These are phyloP conservation scores for Euwallacea fornicatus DNA, from an alignment of 1,140 invertebrate genomes.

Conservation along the genomic window DNA sequence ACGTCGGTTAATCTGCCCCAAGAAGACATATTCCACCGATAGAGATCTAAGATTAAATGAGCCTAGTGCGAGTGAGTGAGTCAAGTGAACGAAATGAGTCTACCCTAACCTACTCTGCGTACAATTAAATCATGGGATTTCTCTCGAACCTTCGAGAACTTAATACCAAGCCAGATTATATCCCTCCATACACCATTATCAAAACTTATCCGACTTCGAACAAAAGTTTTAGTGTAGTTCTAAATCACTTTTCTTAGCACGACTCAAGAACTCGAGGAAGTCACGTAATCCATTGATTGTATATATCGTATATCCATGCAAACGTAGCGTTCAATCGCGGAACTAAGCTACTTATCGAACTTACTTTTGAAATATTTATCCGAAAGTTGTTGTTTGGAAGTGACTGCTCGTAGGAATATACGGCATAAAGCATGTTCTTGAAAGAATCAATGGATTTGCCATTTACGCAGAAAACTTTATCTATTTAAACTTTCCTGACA, in stretches of 20 bases:
- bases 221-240: slow-evolving; percentile 25
- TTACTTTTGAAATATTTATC: slow-evolving; percentile 19
- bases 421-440: slow-evolving; percentile 5
- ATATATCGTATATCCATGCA: slow-evolving; percentile 26
- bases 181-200: neutral
- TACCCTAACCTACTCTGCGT: too few relatives aligned
- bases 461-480: slow-evolving; percentile 19
- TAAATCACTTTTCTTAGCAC: slow-evolving; percentile 23
- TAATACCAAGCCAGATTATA: too few relatives aligned
- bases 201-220: neutral
- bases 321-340: slow-evolving; percentile 18
- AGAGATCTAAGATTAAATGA: too few relatives aligned
- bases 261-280: slow-evolving; percentile 9
- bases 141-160: too few relatives aligned
- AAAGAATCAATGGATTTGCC: slow-evolving; percentile 6
- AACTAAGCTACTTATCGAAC: slow-evolving; percentile 26
- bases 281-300: slow-evolving; percentile 31
- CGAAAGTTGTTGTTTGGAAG: slow-evolving; percentile 17
- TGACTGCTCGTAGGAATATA: slow-evolving; percentile 13
- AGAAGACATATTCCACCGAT: too few relatives aligned
- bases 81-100: too few relatives aligned
- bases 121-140: too few relatives aligned
- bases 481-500: slow-evolving; percentile 14
- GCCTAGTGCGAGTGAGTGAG: too few relatives aligned
- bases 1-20: too few relatives aligned